phyloP scores from a whole-genome alignment of 2,888 invertebrate genomes.

The Nephrotoma flavescens region DNA sequence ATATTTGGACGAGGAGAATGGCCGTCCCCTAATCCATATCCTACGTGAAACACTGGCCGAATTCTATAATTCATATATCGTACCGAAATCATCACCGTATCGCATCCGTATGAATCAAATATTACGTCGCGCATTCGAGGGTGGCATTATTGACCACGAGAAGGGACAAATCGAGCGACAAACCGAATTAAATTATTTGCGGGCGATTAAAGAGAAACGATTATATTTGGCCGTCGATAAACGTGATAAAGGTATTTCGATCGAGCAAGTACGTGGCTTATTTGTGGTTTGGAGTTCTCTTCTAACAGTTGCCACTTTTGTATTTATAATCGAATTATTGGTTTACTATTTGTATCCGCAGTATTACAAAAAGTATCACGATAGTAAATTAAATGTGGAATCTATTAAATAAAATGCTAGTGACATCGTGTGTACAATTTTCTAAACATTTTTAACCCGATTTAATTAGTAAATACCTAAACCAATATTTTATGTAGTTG shows the following conservation, averaged over 20 bases:
- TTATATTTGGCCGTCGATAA: not conserved
- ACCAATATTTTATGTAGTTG: too few species aligned
- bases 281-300: not conserved
- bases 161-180: not conserved
- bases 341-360: not conserved
- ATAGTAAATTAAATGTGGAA: not conserved
- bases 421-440: not conserved
- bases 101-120: not conserved
- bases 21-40: not conserved
- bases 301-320: not conserved
- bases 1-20: not conserved
- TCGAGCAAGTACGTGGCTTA: not conserved
- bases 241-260: not conserved
- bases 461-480: too few species aligned
- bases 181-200: not conserved
- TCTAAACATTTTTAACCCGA: too few species aligned
- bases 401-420: not conserved
- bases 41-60: not conserved
- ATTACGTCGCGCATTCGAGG: not conserved
- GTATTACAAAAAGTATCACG: not conserved
- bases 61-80: conserved; percentile 1
- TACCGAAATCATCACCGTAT: not conserved
- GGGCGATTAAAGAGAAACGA: not conserved
- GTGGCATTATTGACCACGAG: not conserved
- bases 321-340: not conserved